Evolutionary conservation across 2,113 vertebrate species (phyloP), one percentile per base, ranked within the genome.

Genomic region (Elgaria multicarinata): DNA sequence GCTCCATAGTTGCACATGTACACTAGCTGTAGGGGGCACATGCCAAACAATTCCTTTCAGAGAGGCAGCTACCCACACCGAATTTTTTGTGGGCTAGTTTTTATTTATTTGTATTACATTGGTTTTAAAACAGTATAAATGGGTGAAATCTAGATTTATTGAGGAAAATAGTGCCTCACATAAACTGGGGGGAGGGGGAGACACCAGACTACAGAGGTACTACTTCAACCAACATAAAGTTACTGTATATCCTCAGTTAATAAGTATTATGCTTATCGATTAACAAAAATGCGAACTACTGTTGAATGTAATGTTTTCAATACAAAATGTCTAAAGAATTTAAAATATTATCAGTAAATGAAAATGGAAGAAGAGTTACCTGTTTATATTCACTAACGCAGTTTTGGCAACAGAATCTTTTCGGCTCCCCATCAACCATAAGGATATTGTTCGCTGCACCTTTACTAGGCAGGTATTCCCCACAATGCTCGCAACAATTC

Each of bases 401-500:
- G 97, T 98, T 98, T 93, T 98, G 98, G 96, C 98, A 99, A 96
- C 99, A 99, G 97, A 99, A 99, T 93, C 99, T 98, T 94, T 99
- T 99, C 96, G 99, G 99, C 96, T 99, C 98, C 77, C 99, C 99
- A 26, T 99, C 99, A 83, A 99, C 96, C 93, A 98, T 97, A 93
- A 99, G 96, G 90, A 98, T 97, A 95, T 99, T 99, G 96, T 99
- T 99, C 92, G 98, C 98, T 42, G 98, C 98, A 77, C 98, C 98
- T 96, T 98, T 98, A 96, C 96, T 99, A 91, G 99, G 98, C 93
- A 99, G 98, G 95, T 99, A 99, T 93, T 99, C 98, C 14, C 99
- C 99, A 82, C 99, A 99, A 67, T 99, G 99, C 94, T 99, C 99
- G 92, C 99, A 99, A 96, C 99, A 99, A 97, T 99, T 99, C 99